phyloP scores from a whole-genome alignment of 2,888 invertebrate genomes.

The Dione juno region DNA sequence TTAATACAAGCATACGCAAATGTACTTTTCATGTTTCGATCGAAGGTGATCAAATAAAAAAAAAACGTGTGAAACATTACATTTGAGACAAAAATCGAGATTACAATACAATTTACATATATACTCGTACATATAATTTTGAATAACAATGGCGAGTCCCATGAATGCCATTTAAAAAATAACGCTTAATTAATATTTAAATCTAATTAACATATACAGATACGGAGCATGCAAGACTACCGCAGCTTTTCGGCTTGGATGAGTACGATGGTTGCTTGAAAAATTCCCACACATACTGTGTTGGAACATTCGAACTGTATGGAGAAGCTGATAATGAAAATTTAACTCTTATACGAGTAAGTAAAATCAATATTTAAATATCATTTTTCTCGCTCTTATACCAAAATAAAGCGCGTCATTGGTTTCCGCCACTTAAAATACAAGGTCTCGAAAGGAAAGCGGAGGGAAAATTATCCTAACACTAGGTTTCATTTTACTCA shows the following conservation, averaged over 20 bases:
- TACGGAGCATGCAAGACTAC: not conserved
- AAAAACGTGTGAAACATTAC: not conserved
- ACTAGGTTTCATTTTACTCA: too few species aligned
- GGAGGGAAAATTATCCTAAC: too few species aligned
- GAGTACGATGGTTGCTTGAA: not conserved
- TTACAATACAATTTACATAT: not conserved
- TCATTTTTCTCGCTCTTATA: not conserved
- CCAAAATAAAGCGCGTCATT: not conserved
- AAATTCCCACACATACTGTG: slow-evolving; percentile 5
- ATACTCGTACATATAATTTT: not conserved
- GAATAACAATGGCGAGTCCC: not conserved
- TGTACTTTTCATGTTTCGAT: too few species aligned
- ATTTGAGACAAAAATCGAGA: too few species aligned
- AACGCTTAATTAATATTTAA: not conserved
- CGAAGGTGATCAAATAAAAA: too few species aligned
- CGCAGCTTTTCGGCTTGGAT: not conserved
- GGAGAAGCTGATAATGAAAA: not conserved
- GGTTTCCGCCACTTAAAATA: too few species aligned
- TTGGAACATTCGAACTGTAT: not conserved
- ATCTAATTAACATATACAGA: not conserved
- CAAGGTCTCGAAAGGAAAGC: too few species aligned
- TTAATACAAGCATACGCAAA: too few species aligned
- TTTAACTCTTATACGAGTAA: slow-evolving; percentile 12
- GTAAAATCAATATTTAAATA: not conserved
- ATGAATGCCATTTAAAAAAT: too few species aligned